Percentiles rank a stretch among this genome's conserved stretches.
Evolutionary conservation across 2,113 vertebrate species (phyloP).

Genomic region (Pelodiscus sinensis): DNA sequence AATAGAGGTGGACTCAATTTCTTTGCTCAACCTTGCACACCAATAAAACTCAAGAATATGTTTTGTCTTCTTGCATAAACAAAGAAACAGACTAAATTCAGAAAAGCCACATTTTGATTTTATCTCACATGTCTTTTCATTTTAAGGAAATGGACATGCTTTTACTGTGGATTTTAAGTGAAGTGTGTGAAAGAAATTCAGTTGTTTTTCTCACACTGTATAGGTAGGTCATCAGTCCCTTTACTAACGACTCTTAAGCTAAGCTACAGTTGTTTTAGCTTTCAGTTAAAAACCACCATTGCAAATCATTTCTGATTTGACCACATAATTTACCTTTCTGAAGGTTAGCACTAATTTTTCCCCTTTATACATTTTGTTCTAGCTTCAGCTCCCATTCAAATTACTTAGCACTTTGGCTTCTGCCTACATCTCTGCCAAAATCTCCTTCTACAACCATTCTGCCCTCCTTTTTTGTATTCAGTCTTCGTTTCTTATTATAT

Average conservation of each 20-base stretch:
- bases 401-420: neutral
- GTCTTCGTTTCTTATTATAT: neutral
- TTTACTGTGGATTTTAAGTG: slow-evolving; percentile 53
- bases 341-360: slow-evolving; percentile 6
- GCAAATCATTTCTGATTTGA: neutral
- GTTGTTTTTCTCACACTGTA: slow-evolving; percentile 9
- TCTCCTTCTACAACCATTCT: neutral
- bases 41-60: neutral
- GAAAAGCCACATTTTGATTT: neutral
- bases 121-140: slow-evolving; percentile 15
- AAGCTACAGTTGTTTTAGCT: slow-evolving; percentile 32
- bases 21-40: slow-evolving; percentile 22
- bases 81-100: slow-evolving; percentile 9
- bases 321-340: neutral
- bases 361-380: slow-evolving; percentile 48
- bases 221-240: neutral
- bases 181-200: slow-evolving; percentile 34
- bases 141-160: slow-evolving; percentile 24
- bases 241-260: slow-evolving; percentile 35
- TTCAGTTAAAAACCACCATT: neutral
- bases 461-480: neutral
- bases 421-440: neutral
- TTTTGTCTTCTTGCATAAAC: slow-evolving; percentile 17
- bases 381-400: slow-evolving; percentile 29
- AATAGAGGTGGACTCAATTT: neutral